phyloP scores from a whole-genome alignment of 53 echinoderm and acorn worm species.

The Paracentrotus lividus region DNA sequence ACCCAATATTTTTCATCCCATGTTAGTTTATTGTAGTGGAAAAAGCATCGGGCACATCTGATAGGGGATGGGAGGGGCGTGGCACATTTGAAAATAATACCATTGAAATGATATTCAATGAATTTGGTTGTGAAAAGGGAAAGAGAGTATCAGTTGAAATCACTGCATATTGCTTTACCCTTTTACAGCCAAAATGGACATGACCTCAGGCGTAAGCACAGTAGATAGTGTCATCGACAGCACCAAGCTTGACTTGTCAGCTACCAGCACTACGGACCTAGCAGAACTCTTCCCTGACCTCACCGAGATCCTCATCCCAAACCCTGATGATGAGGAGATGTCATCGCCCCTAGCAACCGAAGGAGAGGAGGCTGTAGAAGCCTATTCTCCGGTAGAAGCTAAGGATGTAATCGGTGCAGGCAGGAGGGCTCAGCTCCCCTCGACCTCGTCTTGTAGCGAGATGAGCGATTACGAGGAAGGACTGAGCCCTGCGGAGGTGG shows the following conservation, averaged over 20 bases:
- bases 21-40: too few relatives aligned
- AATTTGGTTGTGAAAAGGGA: background rate
- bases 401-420: conserved; percentile 6
- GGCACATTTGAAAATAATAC: background rate
- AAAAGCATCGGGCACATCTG: background rate
- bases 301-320: conserved; percentile 69
- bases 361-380: conserved; percentile 50
- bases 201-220: conserved; percentile 79
- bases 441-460: conserved; percentile 70
- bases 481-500: conserved; percentile 84
- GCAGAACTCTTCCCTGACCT: conserved; percentile 84
- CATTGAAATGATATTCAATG: background rate
- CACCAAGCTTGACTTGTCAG: conserved; percentile 57
- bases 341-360: conserved; percentile 43
- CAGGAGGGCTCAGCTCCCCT: conserved; percentile 53
- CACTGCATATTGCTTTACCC: background rate
- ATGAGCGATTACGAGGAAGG: conserved; percentile 78
- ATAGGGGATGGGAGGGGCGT: background rate
- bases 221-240: conserved; percentile 72
- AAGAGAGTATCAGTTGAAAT: background rate
- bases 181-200: conserved; percentile 83
- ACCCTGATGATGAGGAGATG: conserved; percentile 13
- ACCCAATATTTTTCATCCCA: too few relatives aligned
- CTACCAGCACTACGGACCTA: conserved; percentile 74
- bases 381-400: background rate